A percentile compares a stretch with the other conserved stretches of the same genome.
Conservation (phyloP, 2,797 vertebrate species). For the Amblyraja radiata region DNA sequence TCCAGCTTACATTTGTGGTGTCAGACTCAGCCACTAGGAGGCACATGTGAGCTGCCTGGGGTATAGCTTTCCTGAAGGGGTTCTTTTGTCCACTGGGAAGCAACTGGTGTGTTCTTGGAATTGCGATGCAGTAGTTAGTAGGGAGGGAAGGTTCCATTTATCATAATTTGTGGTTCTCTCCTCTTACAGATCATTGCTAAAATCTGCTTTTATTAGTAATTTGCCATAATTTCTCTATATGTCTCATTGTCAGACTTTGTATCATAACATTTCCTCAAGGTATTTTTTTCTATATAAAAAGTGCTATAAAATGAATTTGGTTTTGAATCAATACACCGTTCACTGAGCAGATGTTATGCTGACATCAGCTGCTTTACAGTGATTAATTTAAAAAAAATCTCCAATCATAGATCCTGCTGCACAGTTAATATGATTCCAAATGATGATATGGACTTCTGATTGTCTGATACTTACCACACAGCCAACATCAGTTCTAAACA, state of each 20-base stretch:
- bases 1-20: background rate
- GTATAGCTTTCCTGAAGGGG: background rate
- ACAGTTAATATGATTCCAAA: background rate
- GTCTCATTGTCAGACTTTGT: background rate
- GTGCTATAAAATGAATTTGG: background rate
- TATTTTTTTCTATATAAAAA: background rate
- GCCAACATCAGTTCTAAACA: background rate
- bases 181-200: background rate
- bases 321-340: background rate
- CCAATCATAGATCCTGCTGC: background rate
- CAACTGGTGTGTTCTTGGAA: background rate
- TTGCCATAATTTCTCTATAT: background rate
- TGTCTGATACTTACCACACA: too few species aligned
- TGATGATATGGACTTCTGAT: background rate
- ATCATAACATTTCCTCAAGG: background rate
- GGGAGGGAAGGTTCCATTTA: background rate
- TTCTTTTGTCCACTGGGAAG: background rate
- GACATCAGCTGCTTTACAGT: background rate
- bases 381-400: background rate
- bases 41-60: background rate
- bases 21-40: background rate
- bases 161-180: too few species aligned
- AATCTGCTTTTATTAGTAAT: too few species aligned
- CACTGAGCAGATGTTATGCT: background rate
- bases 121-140: background rate